These are phyloP conservation scores for Aphaenogaster rudis DNA, from an alignment of 1,140 invertebrate species.

Conservation along the genomic window DNA sequence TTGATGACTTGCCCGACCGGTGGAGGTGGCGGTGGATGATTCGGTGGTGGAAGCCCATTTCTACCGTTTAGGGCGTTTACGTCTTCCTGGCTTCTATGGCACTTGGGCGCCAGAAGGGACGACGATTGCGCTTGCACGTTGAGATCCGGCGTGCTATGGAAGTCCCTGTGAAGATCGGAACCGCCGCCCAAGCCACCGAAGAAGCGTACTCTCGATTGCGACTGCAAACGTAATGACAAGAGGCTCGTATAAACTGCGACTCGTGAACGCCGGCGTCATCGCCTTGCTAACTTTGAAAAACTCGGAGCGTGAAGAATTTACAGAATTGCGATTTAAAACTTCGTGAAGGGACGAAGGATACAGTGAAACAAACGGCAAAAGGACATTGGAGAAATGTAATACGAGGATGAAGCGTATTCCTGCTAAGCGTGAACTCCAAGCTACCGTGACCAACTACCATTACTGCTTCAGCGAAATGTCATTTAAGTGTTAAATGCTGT, in stretches of 20 bases:
- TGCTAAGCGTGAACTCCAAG: constrained; percentile 55
- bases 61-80: constrained; percentile 88
- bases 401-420: constrained; percentile 25
- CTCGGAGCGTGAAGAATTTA: constrained; percentile 31
- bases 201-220: constrained; percentile 87
- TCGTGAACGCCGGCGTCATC: background rate
- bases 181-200: constrained; percentile 87
- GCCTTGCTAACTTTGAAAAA: constrained; percentile 32
- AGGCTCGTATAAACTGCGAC: constrained; percentile 8
- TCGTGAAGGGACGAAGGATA: background rate
- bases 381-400: background rate
- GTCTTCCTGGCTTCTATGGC: constrained; percentile 93
- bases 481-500: constrained; percentile 35
- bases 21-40: constrained; percentile 91
- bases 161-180: constrained; percentile 92
- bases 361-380: background rate
- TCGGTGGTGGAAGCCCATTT: constrained; percentile 89
- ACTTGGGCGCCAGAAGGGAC: constrained; percentile 84
- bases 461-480: constrained; percentile 41
- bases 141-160: constrained; percentile 96
- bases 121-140: constrained; percentile 86
- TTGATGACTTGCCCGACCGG: constrained; percentile 92
- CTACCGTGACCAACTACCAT: constrained; percentile 52
- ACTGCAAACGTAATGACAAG: constrained; percentile 79
- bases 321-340: constrained; percentile 36